These are phyloP conservation scores for Rhysida immarginata DNA, from an alignment of 1,140 invertebrate genomes.

Conservation along the genomic window DNA sequence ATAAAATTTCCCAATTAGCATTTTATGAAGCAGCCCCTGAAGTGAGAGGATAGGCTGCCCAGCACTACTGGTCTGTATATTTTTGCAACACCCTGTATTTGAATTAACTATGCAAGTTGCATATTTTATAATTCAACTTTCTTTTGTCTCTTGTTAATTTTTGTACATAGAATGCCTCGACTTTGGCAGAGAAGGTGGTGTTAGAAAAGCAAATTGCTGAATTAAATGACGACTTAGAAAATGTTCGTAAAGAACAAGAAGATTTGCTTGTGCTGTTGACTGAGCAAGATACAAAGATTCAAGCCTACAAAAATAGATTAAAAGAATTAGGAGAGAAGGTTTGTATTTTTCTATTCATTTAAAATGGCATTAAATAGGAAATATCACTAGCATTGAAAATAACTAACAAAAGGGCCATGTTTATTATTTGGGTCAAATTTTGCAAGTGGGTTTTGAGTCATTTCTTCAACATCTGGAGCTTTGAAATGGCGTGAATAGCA, in stretches of 20 bases:
- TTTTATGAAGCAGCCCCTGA: no score
- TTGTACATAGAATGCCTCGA: slow-evolving; percentile 10
- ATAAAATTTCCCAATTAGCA: no score
- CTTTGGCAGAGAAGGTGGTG: slow-evolving; percentile 17
- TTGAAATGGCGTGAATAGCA: no score
- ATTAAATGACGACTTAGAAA: slow-evolving; percentile 42
- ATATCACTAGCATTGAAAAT: no score
- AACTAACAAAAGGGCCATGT: neutral
- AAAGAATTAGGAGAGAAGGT: slow-evolving; percentile 50
- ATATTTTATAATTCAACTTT: neutral
- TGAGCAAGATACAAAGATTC: slow-evolving; percentile 63
- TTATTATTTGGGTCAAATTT: neutral
- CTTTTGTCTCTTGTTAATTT: neutral
- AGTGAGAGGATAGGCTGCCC: no score
- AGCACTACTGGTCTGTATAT: no score
- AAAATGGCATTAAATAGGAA: no score
- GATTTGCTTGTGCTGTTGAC: slow-evolving; percentile 69
- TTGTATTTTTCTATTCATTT: no score
- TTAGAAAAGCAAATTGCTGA: slow-evolving; percentile 12
- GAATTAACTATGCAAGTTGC: slow-evolving; percentile 9
- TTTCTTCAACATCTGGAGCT: no score
- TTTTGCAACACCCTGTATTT: no score
- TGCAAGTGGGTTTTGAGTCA: slow-evolving; percentile 3
- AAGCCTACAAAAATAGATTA: slow-evolving; percentile 49
- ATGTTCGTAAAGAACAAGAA: slow-evolving; percentile 72